Evolutionary conservation across 2,888 invertebrate genomes (phyloP), one percentile per base, ranked within the genome.

Genomic region (Eupsilia transversa): DNA sequence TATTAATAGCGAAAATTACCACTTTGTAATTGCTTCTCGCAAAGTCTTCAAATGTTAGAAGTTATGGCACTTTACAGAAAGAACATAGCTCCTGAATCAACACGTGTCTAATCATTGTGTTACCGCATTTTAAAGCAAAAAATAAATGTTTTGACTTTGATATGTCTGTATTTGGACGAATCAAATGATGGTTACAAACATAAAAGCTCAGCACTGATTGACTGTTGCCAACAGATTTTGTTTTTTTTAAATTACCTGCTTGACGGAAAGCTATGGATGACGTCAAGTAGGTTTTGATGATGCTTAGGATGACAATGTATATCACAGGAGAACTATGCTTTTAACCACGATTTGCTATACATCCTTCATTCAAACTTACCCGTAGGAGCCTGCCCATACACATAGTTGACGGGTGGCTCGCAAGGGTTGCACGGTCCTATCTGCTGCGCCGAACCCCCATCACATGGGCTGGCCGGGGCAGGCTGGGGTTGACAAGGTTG

Each of bases 301-400:
- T 12, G 4, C 14, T 27, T n/a, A 54, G 12, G 14, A 27, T 54
- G 27, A 27, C n/a, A 14, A 27, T 27, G 12, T 54, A 54, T 54
- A 7, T 17, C 30, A 30, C 17, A 7, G 27, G 54, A 54, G 6
- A 14, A 27, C 6, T 54, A 12, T 12, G 1, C 12, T 52, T 10
- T 14, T 6, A 54, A 56, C 56, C 30, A 56, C 2, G 7, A 17
- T 30, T 17, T 56, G 3, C 17, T 30, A 20, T 20, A 1, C 54
- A 54, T 56, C 9, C 20, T n/a, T 46, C 20, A 20, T n/a, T 10
- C 0, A 35, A 17, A 68, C 82, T 87, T 84, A 94, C 94, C 94
- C 66, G 85, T 38, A 0, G 94, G 94, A 0, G 93, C 94, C 64
- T 93, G 93, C 3, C 94, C 94, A 23, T 92, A 90, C 0, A 89